Conservation (phyloP, 2,797 vertebrate species). For the Sylvia borin region DNA sequence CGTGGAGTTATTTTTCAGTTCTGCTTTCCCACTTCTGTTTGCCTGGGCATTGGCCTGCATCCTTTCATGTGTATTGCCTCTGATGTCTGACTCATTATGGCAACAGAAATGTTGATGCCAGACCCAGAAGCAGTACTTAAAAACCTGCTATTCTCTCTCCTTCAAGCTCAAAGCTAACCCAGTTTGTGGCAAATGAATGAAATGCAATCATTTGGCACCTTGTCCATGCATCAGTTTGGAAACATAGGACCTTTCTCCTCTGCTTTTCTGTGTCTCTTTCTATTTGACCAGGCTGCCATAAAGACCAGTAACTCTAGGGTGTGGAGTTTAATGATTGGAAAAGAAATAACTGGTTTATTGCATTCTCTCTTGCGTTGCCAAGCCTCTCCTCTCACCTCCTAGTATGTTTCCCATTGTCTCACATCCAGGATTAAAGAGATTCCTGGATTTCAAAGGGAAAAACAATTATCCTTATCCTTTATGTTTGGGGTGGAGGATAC, state of each 20-base stretch:
- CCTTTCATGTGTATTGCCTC: slow-evolving; percentile 30
- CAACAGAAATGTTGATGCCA: slow-evolving; percentile 53
- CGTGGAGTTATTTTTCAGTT: neutral
- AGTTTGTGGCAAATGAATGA: slow-evolving; percentile 51
- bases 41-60: slow-evolving; percentile 33
- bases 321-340: neutral
- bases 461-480: neutral
- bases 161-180: slow-evolving; percentile 56
- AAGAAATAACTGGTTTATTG: neutral
- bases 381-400: neutral
- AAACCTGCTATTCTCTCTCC: slow-evolving; percentile 55
- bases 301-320: neutral
- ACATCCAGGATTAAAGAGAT: neutral
- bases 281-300: neutral
- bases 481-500: neutral
- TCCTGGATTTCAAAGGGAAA: neutral
- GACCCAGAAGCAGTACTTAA: slow-evolving; percentile 65
- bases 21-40: neutral
- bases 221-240: neutral
- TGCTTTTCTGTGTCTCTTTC: neutral
- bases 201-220: slow-evolving; percentile 29
- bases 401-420: neutral
- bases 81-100: slow-evolving; percentile 58
- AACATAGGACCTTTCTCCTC: neutral
- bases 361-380: neutral